These are phyloP conservation scores for Thalpophila matura DNA, from an alignment of 2,888 invertebrate species.

Conservation along the genomic window DNA sequence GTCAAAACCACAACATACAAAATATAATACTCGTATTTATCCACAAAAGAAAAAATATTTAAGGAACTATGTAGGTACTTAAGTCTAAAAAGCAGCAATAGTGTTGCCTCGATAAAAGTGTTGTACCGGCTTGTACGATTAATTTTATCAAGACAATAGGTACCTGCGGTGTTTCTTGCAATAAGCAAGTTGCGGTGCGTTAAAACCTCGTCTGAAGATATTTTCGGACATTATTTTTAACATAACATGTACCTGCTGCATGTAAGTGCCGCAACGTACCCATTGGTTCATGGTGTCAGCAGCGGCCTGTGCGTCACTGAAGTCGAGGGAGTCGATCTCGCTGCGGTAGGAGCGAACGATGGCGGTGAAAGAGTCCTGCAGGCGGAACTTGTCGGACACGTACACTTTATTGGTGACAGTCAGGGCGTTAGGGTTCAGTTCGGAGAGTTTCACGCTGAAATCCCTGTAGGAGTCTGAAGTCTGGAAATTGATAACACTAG, in stretches of 20 bases:
- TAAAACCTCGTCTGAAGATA: too few species aligned
- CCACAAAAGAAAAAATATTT: background rate
- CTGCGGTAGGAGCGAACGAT: constrained; percentile 63
- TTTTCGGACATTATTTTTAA: background rate
- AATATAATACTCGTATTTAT: background rate
- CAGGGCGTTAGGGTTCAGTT: constrained; percentile 67
- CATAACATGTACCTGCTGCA: background rate
- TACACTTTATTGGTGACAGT: constrained; percentile 74
- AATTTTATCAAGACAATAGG: too few species aligned
- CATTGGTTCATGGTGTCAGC: constrained; percentile 65
- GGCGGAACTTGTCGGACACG: constrained; percentile 59
- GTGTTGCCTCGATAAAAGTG: background rate
- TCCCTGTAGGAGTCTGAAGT: constrained; percentile 61
- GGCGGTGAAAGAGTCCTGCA: constrained; percentile 62
- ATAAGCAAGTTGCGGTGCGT: too few species aligned
- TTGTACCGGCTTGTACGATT: too few species aligned
- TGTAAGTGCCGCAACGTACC: constrained; percentile 31
- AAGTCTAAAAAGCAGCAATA: too few species aligned
- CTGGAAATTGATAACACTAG: constrained; percentile 55
- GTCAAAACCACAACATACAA: constrained; percentile 29
- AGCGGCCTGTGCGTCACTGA: constrained; percentile 59
- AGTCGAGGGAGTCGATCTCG: constrained; percentile 69
- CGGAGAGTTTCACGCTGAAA: constrained; percentile 63
- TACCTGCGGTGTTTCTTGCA: too few species aligned
- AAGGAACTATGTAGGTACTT: too few species aligned